Conservation (phyloP, 2,797 vertebrate species). For the Centroberyx gerrardi region DNA sequence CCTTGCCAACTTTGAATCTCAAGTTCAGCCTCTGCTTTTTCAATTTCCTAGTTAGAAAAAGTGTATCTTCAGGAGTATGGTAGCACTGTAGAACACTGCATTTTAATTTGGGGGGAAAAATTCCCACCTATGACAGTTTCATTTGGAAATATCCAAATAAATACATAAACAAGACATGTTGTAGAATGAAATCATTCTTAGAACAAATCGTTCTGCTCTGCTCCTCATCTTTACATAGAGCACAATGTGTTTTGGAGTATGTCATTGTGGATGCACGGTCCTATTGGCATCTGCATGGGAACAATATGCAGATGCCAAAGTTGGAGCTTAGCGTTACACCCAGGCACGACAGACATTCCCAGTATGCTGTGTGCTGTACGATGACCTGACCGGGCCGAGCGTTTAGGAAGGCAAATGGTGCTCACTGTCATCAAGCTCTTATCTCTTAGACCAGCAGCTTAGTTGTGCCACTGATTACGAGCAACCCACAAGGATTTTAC, state of each 20-base stretch:
- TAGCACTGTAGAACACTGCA: no score
- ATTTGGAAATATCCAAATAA: no score
- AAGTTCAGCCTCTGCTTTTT: no score
- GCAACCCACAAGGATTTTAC: conserved; percentile 57
- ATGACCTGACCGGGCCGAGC: conserved; percentile 20
- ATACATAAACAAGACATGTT: no score
- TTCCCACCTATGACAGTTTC: no score
- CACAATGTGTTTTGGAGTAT: conserved; percentile 3
- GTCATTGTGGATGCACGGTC: conserved; percentile 1
- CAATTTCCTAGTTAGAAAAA: no score
- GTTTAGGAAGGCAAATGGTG: conserved; percentile 25
- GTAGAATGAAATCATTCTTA: neutral
- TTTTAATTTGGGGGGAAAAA: no score
- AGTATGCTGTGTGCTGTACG: neutral
- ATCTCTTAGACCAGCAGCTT: conserved; percentile 55
- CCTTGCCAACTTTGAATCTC: no score
- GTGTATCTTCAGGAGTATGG: no score
- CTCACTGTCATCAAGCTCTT: conserved; percentile 48
- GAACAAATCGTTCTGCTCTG: neutral
- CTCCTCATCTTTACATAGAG: neutral
- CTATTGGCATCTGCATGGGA: conserved; percentile 12
- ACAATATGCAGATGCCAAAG: conserved; percentile 38
- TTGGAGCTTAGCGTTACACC: conserved; percentile 11
- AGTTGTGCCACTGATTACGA: conserved; percentile 60
- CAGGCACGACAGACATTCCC: neutral